Evolutionary conservation across 1,140 invertebrate genomes (phyloP).

Genomic region (Latrodectus geometricus): DNA sequence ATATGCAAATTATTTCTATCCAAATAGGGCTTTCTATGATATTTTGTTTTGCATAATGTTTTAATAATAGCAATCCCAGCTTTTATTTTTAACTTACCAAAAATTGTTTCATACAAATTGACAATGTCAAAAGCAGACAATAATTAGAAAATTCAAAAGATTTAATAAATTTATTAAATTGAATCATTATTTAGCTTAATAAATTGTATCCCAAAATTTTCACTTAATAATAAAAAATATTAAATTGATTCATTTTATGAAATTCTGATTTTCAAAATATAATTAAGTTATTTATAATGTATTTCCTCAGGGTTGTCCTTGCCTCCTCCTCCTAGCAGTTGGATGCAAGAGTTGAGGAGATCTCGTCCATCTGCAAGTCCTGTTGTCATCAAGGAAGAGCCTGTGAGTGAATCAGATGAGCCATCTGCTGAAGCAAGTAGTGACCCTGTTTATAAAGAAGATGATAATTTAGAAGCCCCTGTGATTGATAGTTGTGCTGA

Average conservation of each 20-base stretch:
- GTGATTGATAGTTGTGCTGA: constrained; percentile 59
- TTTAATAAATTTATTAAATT: no score
- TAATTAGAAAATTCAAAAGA: no score
- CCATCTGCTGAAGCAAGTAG: background rate
- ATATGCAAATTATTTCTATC: no score
- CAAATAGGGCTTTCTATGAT: no score
- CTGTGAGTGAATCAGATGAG: background rate
- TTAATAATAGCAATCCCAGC: no score
- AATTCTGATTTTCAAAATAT: background rate
- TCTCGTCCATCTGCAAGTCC: background rate
- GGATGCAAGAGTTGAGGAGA: background rate
- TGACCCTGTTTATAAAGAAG: constrained; percentile 38
- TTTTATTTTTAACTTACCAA: no score
- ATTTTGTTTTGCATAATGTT: no score
- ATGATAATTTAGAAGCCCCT: constrained; percentile 51
- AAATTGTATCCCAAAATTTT: background rate
- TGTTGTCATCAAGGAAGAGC: background rate
- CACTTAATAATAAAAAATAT: background rate
- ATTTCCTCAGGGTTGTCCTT: constrained; percentile 11
- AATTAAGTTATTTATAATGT: background rate
- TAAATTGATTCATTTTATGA: background rate
- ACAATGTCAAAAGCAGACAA: no score
- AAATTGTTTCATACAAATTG: no score
- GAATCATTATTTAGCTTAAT: no score
- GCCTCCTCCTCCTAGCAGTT: background rate